Evolutionary conservation across 2,888 invertebrate species (phyloP).

Genomic region (Cosmopolites sordidus): DNA sequence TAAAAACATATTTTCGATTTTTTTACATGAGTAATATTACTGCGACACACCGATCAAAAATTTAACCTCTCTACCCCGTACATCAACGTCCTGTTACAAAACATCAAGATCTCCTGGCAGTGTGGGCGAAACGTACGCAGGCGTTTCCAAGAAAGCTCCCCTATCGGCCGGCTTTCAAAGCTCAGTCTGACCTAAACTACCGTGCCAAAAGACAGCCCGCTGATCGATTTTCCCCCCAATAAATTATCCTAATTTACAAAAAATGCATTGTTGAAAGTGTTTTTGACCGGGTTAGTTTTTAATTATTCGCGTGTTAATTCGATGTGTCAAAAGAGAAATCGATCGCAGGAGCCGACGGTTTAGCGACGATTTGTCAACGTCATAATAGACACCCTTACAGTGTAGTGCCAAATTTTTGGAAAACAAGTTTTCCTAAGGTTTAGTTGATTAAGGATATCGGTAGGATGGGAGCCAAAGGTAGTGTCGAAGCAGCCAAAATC

Average conservation of each 20-base stretch:
- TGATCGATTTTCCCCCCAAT: constrained; percentile 29
- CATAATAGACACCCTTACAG: constrained; percentile 2
- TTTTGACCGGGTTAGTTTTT: background rate
- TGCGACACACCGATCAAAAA: background rate
- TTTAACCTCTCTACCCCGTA: background rate
- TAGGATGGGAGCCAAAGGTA: constrained; percentile 75
- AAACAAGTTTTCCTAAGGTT: constrained; percentile 1
- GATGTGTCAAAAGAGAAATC: background rate
- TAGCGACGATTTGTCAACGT: background rate
- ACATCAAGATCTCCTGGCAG: constrained; percentile 2
- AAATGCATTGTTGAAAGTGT: background rate
- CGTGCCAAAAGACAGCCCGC: constrained; percentile 34
- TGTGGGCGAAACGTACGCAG: constrained; percentile 16
- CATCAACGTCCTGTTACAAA: background rate
- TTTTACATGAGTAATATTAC: too few species aligned
- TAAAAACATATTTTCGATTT: too few species aligned
- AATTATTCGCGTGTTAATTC: background rate
- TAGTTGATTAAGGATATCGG: constrained; percentile 5
- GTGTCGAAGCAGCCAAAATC: constrained; percentile 76
- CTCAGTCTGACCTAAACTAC: constrained; percentile 47
- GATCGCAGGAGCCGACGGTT: background rate
- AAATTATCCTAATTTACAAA: constrained; percentile 22
- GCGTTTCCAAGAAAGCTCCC: constrained; percentile 15
- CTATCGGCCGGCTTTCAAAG: constrained; percentile 38
- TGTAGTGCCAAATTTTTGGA: constrained; percentile 10